phyloP scores from a whole-genome alignment of 2,888 invertebrate genomes.

The Nezara viridula region DNA sequence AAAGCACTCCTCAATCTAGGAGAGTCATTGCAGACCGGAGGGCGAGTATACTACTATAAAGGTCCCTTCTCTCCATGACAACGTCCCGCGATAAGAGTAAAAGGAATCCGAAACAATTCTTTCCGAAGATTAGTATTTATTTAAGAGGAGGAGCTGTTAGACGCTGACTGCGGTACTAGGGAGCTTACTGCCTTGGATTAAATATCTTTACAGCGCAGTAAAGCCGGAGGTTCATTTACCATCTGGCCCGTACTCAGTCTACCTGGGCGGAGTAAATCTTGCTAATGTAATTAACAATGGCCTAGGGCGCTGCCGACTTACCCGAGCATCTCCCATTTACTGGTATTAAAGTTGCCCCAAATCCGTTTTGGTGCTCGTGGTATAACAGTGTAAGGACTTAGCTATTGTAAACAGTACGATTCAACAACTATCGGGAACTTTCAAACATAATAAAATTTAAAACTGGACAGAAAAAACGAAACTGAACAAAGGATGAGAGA shows the following conservation, averaged over 20 bases:
- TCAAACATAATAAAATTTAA: not conserved
- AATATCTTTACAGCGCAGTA: not conserved
- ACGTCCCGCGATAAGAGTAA: not conserved
- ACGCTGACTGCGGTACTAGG: not conserved
- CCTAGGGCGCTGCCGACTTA: not conserved
- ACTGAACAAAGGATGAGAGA: not conserved
- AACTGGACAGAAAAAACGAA: not conserved
- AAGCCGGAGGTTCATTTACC: not conserved
- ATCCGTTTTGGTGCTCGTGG: not conserved
- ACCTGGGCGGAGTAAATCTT: not conserved
- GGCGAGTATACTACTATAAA: not conserved
- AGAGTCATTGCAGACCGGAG: not conserved
- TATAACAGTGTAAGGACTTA: not conserved
- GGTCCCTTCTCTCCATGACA: not conserved
- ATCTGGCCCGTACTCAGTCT: not conserved
- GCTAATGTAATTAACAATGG: slow-evolving; percentile 31
- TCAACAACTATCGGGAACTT: not conserved
- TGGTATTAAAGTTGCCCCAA: not conserved
- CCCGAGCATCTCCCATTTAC: not conserved
- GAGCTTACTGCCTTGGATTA: not conserved
- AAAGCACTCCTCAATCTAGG: not conserved
- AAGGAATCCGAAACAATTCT: slow-evolving; percentile 1
- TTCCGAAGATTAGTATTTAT: not conserved
- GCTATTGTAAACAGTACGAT: not conserved
- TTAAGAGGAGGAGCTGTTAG: not conserved